These are phyloP conservation scores for Graphium colonna DNA, from an alignment of 2,888 invertebrate genomes.

Conservation along the genomic window DNA sequence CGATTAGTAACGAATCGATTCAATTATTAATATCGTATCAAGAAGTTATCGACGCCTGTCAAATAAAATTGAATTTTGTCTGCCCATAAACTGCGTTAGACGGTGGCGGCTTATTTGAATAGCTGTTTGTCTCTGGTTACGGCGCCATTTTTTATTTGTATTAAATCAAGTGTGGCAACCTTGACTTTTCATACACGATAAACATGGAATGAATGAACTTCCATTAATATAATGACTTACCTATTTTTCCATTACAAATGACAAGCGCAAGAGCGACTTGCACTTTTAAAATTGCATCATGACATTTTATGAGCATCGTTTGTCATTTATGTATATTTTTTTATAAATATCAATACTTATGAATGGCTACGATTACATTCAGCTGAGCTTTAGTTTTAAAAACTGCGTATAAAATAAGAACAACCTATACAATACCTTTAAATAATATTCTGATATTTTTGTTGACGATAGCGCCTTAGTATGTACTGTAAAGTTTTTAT, in stretches of 20 bases:
- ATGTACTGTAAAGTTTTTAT: too few relatives aligned
- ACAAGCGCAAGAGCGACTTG: background rate
- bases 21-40: slow-evolving; percentile 16
- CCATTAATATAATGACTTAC: slow-evolving; percentile 10
- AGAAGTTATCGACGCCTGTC: slow-evolving; percentile 14
- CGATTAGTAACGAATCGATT: slow-evolving; percentile 10
- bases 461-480: too few relatives aligned
- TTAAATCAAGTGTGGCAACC: slow-evolving; percentile 20
- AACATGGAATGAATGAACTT: slow-evolving; percentile 8
- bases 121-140: slow-evolving; percentile 15
- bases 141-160: slow-evolving; percentile 15
- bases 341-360: too few relatives aligned
- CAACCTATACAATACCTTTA: too few relatives aligned
- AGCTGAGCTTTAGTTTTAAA: too few relatives aligned
- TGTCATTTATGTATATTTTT: slow-evolving; percentile 15
- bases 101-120: slow-evolving; percentile 12
- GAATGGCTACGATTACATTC: too few relatives aligned
- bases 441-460: too few relatives aligned
- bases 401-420: too few relatives aligned
- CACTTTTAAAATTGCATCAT: too few relatives aligned
- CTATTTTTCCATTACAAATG: background rate
- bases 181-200: slow-evolving; percentile 15
- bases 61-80: slow-evolving; percentile 16
- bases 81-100: slow-evolving; percentile 2
- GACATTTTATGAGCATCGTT: background rate